Conservation (phyloP, 2,888 invertebrate species). For the Monopis laevigella region DNA sequence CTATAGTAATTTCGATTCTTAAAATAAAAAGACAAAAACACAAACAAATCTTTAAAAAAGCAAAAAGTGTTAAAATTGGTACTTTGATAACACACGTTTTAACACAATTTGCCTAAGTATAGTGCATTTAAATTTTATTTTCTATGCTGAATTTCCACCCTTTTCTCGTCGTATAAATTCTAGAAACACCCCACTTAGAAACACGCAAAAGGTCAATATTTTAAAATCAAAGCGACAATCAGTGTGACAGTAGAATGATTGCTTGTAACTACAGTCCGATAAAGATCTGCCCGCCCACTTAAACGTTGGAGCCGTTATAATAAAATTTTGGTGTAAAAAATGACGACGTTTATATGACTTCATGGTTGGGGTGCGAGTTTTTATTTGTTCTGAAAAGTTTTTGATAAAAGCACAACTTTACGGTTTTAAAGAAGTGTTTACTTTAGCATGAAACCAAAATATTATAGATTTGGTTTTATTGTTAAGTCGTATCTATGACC, state of each 20-base stretch:
- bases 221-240: conserved; percentile 11
- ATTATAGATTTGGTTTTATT: too few relatives aligned
- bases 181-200: conserved; percentile 5
- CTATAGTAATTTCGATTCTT: too few relatives aligned
- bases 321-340: conserved; percentile 9
- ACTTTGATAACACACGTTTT: too few relatives aligned
- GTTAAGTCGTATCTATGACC: too few relatives aligned
- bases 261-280: conserved; percentile 5
- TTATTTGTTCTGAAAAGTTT: neutral
- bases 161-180: neutral
- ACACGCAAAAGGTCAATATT: conserved; percentile 13
- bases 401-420: neutral
- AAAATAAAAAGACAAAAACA: too few relatives aligned
- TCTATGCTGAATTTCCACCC: too few relatives aligned
- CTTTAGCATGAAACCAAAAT: neutral
- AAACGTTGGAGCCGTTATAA: conserved; percentile 6
- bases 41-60: too few relatives aligned
- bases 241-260: conserved; percentile 3
- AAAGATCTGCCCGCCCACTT: conserved; percentile 9
- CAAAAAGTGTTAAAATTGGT: too few relatives aligned
- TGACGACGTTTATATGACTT: conserved; percentile 2
- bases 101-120: too few relatives aligned
- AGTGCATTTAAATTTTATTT: too few relatives aligned
- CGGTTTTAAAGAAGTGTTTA: neutral
- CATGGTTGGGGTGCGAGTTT: conserved; percentile 6